Percentiles rank a stretch among this genome's conserved stretches.
Evolutionary conservation across 2,113 vertebrate genomes (phyloP).

Genomic region (Phalacrocorax aristotelis): DNA sequence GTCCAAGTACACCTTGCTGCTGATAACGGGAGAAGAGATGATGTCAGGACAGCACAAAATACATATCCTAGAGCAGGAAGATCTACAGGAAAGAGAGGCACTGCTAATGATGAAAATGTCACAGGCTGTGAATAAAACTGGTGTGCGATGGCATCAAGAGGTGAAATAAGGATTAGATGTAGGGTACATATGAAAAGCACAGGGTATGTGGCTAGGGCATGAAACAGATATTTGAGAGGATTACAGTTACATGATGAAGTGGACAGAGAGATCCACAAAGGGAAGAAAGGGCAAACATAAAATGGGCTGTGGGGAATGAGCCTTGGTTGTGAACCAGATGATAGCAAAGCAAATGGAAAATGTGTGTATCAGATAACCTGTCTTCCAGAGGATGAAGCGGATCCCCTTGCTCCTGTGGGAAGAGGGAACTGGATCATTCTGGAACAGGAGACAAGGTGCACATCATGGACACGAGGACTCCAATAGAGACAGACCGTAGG

Average conservation of each 20-base stretch:
- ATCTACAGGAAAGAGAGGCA: background rate
- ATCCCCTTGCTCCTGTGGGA: background rate
- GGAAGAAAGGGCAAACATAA: background rate
- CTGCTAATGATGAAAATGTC: background rate
- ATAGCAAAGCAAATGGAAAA: background rate
- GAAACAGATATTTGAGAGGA: background rate
- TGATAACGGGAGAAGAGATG: background rate
- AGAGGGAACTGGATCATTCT: background rate
- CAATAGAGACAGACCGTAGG: background rate
- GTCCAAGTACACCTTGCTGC: background rate
- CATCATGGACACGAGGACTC: rapidly evolving
- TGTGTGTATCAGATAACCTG: background rate
- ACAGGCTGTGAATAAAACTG: background rate
- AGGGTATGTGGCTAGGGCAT: background rate
- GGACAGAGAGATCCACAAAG: background rate
- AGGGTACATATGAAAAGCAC: background rate
- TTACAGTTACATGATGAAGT: rapidly evolving
- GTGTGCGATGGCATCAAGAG: background rate
- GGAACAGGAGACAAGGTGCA: background rate
- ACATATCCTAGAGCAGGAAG: background rate
- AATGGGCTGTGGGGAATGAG: background rate
- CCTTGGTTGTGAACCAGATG: background rate
- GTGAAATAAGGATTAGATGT: background rate
- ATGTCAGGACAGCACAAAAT: background rate
- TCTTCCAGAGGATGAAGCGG: background rate